Evolutionary conservation across 2,113 vertebrate species (phyloP), one percentile per base, ranked within the genome.

Genomic region (Daubentonia madagascariensis): DNA sequence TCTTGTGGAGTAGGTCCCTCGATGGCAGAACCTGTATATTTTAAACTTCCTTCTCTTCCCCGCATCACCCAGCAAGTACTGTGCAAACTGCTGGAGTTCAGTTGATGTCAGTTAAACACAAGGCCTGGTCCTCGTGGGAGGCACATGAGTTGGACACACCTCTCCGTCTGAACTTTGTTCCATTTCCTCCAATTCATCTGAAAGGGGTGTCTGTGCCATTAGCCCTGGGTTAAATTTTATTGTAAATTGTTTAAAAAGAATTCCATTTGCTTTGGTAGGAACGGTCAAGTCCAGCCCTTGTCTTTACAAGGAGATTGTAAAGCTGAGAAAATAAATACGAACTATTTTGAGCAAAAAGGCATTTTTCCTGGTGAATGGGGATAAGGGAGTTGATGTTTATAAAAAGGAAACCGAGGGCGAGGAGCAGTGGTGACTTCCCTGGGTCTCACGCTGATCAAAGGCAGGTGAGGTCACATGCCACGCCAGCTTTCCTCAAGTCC

Each of bases 271-370:
- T 96, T 97, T 96, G 73, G 79, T 89, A 84, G 75, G 73, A 52
- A 86, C 3, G 4, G 83, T 67, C 59, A 16, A 94, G 83, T 20
- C 43, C 72, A 92, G 63, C 81, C 85, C 68, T 88, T 32, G 72
- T 84, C 91, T 97, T 93, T 76, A 72, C 88, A 81, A 92, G 81
- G 67, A 32, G 68, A 89, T 84, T 72, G 32, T 72, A 92, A 73
- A 54, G 91, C 83, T 93, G 83, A 93, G 91, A 96, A 98, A 98
- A 98, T 93, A 97, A 98, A 97, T 95, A 97, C 12, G 91, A 70
- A 30, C 86, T 97, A 95, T 96, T 98, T 95, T 97, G 79, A 97
- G 94, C 52, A 76, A 95, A 96, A 95, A 92, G 75, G 28, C 79
- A 12, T 96, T 96, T 95, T 91, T 57, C 89, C 93, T 52, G 72